A percentile compares a stretch with the other conserved stretches of the same genome.
Evolutionary conservation across 2,888 invertebrate species (phyloP).

Genomic region (Gryllus longicercus): DNA sequence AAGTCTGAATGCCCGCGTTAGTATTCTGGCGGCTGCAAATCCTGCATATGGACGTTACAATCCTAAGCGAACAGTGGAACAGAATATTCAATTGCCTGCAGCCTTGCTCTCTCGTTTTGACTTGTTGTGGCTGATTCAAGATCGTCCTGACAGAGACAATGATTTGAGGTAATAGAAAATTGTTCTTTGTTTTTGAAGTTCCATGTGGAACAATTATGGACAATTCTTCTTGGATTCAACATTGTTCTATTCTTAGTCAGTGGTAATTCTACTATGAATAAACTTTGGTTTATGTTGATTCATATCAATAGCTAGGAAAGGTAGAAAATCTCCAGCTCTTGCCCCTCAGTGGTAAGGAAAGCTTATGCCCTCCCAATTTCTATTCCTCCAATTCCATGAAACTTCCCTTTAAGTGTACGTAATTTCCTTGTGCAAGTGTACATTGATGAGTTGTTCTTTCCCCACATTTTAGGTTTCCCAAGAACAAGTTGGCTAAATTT

Average conservation of each 20-base stretch:
- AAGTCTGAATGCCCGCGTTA: slow-evolving; percentile 92
- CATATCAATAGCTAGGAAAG: too few species aligned
- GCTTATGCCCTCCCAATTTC: background rate
- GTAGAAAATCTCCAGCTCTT: too few species aligned
- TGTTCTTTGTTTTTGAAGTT: background rate
- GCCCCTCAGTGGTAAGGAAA: too few species aligned
- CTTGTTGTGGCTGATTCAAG: slow-evolving; percentile 91
- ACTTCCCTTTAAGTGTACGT: too few species aligned
- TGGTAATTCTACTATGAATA: too few species aligned
- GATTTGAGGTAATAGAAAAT: slow-evolving; percentile 55
- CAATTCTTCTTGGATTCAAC: too few species aligned
- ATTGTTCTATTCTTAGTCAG: too few species aligned
- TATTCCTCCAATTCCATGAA: background rate
- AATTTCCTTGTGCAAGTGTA: too few species aligned
- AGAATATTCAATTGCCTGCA: slow-evolving; percentile 96
- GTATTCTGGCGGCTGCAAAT: slow-evolving; percentile 97
- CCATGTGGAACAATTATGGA: too few species aligned
- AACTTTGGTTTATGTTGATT: background rate
- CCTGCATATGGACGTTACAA: slow-evolving; percentile 98
- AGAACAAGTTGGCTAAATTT: too few species aligned
- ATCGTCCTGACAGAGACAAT: slow-evolving; percentile 63
- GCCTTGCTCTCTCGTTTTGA: slow-evolving; percentile 95
- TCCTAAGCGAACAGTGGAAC: slow-evolving; percentile 88
- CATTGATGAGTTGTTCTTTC: too few species aligned
- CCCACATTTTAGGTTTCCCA: too few species aligned